Conservation (phyloP, 2,113 vertebrate genomes). For the human region DNA sequence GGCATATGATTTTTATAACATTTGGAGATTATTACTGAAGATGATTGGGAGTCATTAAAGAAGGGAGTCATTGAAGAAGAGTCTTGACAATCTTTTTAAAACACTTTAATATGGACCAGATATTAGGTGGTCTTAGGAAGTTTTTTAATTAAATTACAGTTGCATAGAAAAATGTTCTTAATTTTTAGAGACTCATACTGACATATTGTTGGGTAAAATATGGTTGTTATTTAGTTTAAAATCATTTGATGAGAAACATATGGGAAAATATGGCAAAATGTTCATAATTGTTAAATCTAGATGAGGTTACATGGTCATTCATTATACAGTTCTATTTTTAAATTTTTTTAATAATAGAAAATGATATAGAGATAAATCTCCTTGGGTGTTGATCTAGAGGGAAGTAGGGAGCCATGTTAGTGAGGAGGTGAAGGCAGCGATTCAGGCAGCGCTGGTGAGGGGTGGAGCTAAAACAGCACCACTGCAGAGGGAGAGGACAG, state of each 20-base stretch:
- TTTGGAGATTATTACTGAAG: neutral
- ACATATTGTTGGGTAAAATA: neutral
- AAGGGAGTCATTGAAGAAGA: neutral
- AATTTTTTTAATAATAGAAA: neutral
- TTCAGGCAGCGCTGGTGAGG: neutral
- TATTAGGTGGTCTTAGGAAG: neutral
- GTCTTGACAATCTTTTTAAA: neutral
- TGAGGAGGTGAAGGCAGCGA: neutral
- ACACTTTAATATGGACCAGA: neutral
- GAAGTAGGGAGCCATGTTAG: neutral
- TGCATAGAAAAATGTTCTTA: neutral
- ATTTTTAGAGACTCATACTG: neutral
- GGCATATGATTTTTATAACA: neutral
- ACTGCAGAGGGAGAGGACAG: neutral
- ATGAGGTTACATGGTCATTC: neutral
- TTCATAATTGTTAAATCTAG: neutral
- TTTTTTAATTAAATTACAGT: neutral
- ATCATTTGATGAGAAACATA: neutral
- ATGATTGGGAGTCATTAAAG: neutral
- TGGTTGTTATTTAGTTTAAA: slow-evolving; percentile 18
- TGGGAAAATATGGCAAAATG: neutral
- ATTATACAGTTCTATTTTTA: neutral
- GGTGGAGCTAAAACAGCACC: accelerated
- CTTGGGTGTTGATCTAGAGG: neutral
- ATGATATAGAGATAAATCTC: neutral